Conservation (phyloP, 2,888 invertebrate genomes). For the Andrena haemorrhoa region DNA sequence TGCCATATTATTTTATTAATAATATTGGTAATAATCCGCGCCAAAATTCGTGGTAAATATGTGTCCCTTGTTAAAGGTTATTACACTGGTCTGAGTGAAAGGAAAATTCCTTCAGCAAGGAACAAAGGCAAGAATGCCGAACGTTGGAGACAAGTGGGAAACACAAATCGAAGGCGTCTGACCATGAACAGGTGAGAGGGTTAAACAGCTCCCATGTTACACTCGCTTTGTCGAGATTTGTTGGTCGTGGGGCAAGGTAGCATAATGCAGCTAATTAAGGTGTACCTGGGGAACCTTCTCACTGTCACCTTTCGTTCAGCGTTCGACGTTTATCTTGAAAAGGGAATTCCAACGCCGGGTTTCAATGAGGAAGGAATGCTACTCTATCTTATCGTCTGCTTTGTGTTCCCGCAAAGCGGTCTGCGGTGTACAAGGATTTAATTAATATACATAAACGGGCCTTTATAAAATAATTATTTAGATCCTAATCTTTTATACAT, state of each 20-base stretch:
- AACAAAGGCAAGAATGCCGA: constrained; percentile 18
- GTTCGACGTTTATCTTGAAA: constrained; percentile 4
- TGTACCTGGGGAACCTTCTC: constrained; percentile 12
- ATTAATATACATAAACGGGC: neutral
- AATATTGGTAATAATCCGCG: too few relatives aligned
- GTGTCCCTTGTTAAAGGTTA: neutral
- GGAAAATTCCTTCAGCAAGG: neutral
- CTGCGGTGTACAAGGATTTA: neutral
- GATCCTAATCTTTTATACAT: too few relatives aligned
- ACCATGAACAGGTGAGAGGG: constrained; percentile 54
- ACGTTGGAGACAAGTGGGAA: constrained; percentile 15
- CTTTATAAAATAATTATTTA: neutral
- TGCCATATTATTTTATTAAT: too few relatives aligned
- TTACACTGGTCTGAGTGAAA: neutral
- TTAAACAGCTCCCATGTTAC: constrained; percentile 49
- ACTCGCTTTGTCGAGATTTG: constrained; percentile 44
- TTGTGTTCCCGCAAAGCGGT: neutral
- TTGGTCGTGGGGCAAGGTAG: constrained; percentile 11
- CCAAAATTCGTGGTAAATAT: too few relatives aligned
- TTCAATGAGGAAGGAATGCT: neutral
- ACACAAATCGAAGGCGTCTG: constrained; percentile 44
- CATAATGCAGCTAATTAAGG: constrained; percentile 47
- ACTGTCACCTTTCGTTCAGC: constrained; percentile 24
- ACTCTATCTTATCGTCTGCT: neutral
- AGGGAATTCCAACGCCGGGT: constrained; percentile 11